Evolutionary conservation across 1,140 invertebrate genomes (phyloP), one percentile per base, ranked within the genome.

Genomic region (Anoplolepis gracilipes): DNA sequence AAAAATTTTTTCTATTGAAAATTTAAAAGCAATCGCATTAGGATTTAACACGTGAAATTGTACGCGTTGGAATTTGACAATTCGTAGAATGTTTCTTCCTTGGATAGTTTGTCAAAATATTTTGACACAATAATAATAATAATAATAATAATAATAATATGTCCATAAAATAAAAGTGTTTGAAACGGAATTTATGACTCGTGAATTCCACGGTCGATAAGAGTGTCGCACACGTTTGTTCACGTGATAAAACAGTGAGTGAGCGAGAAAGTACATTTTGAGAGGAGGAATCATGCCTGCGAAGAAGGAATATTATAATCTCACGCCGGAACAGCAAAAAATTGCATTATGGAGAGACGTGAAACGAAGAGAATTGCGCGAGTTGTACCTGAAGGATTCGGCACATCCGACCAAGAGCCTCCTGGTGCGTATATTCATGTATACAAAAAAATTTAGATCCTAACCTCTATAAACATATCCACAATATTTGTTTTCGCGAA

Each of bases 381-480:
- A 95, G n/a, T 95, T 97, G 91, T 98, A 96, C 92, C 90, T 97
- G n/a, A 97, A 96, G 93, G 95, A 97, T 90, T 92, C 94, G 46
- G 95, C 95, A 1, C 96, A 98, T 92, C 97, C 97, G 16, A 96
- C 95, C 86, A 94, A 94, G 22, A 94, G 94, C 88, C 8, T 76
- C 10, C 19, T 82, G 16, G 86, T 91, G 84, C 13, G 81, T 86
- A 84, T 46, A 11, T 28, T 33, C 22, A n/a, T n/a, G n/a, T n/a
- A n/a, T 6, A 36, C 3, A 36, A 8, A 49, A 4, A 49, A 5
- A 78, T 10, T 72, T 88, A 88, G 86, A 65, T 62, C 0, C 28
- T 86, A 67, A 28, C 25, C 13, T 61, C 7, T 1, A 65, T 1
- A 1, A 61, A 42, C 8, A 53, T 11, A 53, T 11, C 16, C 53